Conservation (phyloP, 2,113 vertebrate genomes). For the Pseudorectes ferrugineus region DNA sequence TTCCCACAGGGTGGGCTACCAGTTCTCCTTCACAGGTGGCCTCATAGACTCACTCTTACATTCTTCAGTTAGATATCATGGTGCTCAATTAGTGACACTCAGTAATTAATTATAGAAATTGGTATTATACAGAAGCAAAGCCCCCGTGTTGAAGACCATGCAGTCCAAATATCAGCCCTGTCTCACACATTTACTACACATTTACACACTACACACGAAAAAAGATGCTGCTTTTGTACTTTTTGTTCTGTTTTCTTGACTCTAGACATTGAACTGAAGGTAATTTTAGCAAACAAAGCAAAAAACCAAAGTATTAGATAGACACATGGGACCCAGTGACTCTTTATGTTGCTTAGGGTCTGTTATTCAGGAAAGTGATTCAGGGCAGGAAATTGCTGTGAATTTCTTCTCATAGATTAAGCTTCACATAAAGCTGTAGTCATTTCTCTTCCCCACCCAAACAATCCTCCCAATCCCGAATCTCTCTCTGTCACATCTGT, state of each 20-base stretch:
- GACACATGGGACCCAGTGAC: not conserved
- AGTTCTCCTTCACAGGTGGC: not conserved
- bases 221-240: not conserved
- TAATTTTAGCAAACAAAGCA: not conserved
- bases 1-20: not conserved
- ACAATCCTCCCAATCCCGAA: not conserved
- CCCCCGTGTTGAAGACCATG: not conserved
- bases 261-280: not conserved
- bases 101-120: not conserved
- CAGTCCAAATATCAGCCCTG: not conserved
- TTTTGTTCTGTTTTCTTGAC: not conserved
- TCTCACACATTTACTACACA: not conserved
- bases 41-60: not conserved
- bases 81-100: not conserved
- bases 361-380: not conserved
- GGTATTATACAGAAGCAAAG: not conserved
- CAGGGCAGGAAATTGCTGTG: not conserved
- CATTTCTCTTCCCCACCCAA: not conserved
- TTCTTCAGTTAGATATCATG: fast-evolving
- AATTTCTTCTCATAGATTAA: not conserved
- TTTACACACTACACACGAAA: not conserved
- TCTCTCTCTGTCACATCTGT: not conserved
- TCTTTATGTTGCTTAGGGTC: not conserved
- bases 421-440: not conserved
- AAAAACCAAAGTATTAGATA: not conserved